phyloP scores from a whole-genome alignment of 1,140 invertebrate genomes.

The Pogonomyrmex californicus region DNA sequence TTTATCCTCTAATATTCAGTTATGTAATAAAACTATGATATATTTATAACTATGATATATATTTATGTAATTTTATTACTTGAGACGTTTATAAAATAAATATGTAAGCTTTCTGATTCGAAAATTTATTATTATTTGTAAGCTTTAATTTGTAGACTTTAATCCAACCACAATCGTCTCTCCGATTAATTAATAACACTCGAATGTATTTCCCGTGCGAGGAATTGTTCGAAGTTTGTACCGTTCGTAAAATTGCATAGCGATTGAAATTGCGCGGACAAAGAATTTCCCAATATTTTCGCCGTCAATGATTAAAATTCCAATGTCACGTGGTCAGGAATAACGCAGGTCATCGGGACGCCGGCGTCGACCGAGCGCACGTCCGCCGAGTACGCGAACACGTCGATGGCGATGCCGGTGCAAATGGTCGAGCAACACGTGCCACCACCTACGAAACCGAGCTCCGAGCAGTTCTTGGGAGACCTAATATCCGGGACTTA shows the following conservation, averaged over 20 bases:
- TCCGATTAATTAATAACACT: conserved; percentile 1
- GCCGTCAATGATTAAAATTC: conserved; percentile 58
- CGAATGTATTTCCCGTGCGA: neutral
- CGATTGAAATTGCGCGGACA: conserved; percentile 41
- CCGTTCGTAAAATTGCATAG: conserved; percentile 19
- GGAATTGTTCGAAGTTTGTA: neutral
- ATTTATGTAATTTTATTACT: neutral
- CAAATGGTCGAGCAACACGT: conserved; percentile 80
- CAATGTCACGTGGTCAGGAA: conserved; percentile 72
- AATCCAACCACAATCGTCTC: neutral
- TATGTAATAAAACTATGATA: neutral
- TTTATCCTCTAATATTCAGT: neutral
- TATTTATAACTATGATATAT: too few relatives aligned
- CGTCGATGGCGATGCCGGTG: conserved; percentile 81
- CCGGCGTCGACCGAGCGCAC: conserved; percentile 56
- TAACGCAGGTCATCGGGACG: conserved; percentile 75
- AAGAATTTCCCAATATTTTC: conserved; percentile 48
- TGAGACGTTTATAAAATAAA: neutral
- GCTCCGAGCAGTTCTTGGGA: conserved; percentile 91
- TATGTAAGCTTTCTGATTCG: neutral
- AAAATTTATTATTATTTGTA: neutral
- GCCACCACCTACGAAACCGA: conserved; percentile 76
- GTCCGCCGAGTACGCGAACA: conserved; percentile 78
- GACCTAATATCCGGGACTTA: conserved; percentile 95
- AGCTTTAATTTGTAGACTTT: neutral